Evolutionary conservation across 1,140 invertebrate species (phyloP).

Genomic region (Lordiphosa mommai): DNA sequence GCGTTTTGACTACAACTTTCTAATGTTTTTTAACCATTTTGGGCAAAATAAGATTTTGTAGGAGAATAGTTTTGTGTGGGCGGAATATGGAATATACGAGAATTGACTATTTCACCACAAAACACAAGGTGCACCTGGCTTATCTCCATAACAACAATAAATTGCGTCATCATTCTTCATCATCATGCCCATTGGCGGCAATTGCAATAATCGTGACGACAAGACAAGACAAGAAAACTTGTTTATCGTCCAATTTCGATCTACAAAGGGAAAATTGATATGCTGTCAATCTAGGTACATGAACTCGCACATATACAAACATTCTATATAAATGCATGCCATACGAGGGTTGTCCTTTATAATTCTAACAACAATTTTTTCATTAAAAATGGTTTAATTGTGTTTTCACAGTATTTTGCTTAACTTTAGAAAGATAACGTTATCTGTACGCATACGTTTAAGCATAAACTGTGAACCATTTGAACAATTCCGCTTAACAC

Average conservation of each 20-base stretch:
- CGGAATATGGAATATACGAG: constrained; percentile 55
- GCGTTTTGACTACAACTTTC: constrained; percentile 26
- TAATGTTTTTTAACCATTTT: constrained; percentile 5
- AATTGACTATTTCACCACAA: constrained; percentile 34
- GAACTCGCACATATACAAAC: background rate
- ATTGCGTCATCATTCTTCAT: constrained; percentile 38
- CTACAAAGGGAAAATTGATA: constrained; percentile 6
- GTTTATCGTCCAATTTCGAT: constrained; percentile 11
- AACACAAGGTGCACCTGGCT: constrained; percentile 6
- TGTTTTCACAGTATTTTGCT: too few species aligned
- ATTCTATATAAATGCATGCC: too few species aligned
- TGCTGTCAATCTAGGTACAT: background rate
- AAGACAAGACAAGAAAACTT: background rate
- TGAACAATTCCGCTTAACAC: too few species aligned
- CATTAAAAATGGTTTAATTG: too few species aligned
- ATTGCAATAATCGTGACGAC: constrained; percentile 30
- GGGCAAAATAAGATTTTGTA: background rate
- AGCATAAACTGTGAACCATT: too few species aligned
- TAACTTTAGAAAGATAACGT: too few species aligned
- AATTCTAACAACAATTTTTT: too few species aligned
- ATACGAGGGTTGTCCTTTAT: too few species aligned
- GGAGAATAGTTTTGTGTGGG: background rate
- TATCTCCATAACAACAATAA: constrained; percentile 5
- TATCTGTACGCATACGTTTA: too few species aligned
- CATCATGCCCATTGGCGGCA: background rate